Percentiles rank a stretch among this genome's conserved stretches.
Evolutionary conservation across 2,113 vertebrate genomes (phyloP).

Genomic region (Alethe diademata): DNA sequence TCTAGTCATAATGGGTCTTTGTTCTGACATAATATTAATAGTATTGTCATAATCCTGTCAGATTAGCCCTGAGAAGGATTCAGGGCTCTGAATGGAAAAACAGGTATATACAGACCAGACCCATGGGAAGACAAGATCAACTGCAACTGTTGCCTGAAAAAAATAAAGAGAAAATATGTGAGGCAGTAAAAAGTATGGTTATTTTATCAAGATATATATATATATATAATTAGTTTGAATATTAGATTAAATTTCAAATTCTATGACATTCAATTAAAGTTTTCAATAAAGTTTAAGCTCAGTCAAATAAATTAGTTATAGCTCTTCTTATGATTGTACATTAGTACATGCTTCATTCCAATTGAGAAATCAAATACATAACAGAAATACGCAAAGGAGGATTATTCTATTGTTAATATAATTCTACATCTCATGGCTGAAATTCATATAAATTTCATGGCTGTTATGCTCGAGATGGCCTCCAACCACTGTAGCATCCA

Average conservation of each 20-base stretch:
- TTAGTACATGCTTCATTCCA: neutral
- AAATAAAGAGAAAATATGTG: neutral
- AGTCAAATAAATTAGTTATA: neutral
- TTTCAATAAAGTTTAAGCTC: neutral
- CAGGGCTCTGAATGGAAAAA: neutral
- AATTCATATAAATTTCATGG: neutral
- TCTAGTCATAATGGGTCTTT: neutral
- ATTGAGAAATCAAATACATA: neutral
- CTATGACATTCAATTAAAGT: neutral
- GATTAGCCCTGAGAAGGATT: neutral
- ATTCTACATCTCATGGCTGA: neutral
- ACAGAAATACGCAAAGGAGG: neutral
- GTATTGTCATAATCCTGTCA: neutral
- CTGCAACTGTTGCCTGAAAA: neutral
- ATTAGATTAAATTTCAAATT: neutral
- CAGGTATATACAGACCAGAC: neutral
- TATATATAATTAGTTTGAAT: neutral
- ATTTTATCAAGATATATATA: neutral
- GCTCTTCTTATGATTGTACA: neutral
- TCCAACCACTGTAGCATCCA: neutral
- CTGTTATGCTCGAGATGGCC: accelerated
- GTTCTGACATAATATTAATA: neutral
- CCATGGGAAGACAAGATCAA: neutral
- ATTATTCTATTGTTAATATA: neutral
- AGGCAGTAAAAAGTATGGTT: neutral